Base-by-base conservation (phyloP, 2,797 vertebrate species). In the Chromis chromis region DNA sequence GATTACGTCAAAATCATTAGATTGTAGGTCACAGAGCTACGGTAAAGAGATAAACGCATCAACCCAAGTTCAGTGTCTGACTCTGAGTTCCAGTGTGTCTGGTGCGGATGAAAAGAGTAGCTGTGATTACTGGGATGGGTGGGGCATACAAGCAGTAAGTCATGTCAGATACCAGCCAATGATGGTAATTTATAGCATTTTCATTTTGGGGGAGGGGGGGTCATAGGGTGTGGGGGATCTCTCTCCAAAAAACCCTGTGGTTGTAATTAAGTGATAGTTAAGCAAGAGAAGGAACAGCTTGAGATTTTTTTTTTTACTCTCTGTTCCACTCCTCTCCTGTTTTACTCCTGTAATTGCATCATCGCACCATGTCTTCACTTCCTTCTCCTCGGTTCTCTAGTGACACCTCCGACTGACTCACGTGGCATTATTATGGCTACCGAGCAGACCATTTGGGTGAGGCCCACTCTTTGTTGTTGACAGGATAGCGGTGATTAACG, bases 391-490 rank as follows among this genome's bases (percentile, higher is more conserved):
- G 19, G 66, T 63, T 73, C 87, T 89, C 77, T 48, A 22, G 84
- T 87, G 90, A 92, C 89, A 93, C 90, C 90, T 89, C 82, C 21
- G 80, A 63, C 73, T 91, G 87, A 86, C 82, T 91, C 84, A 79
- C 71, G 81, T 82, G 87, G 84, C 84, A 79, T 92, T 92, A 93
- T 93, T 92, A 92, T 79, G 76, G 86, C 89, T 90, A 88, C 88
- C 49, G 81, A 90, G 87, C 71, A n/a, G 71, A 88, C 87, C 82
- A 54, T 91, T 90, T 83, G 86, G 91, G 87, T 91, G 90, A 93
- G 89, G 86, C 90, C 82, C 68, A 44, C 79, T 90, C 93, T 94
- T 93, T 94, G 92, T 94, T 94, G 92, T 93, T 93, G 92, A 94
- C 92, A 92, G 89, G 87, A 93, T 85, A 89, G 90, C 81, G 65